Conservation (phyloP, 2,888 invertebrate genomes). For the Oxytorus armatus region DNA sequence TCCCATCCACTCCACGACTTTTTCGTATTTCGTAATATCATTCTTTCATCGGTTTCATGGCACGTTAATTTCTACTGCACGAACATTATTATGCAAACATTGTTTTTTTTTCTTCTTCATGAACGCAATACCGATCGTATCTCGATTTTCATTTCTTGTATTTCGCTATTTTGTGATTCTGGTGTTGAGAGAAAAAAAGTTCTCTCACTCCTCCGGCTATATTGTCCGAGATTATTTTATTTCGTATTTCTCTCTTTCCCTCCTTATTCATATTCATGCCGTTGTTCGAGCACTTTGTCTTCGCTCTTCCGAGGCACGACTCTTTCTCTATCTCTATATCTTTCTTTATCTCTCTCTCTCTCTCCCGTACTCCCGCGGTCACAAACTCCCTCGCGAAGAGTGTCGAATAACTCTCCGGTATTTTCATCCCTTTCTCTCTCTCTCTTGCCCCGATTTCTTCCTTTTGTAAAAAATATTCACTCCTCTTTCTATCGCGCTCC, state of each 20-base stretch:
- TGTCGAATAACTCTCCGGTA: conserved; percentile 66
- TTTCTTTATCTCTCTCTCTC: conserved; percentile 65
- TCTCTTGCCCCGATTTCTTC: conserved; percentile 19
- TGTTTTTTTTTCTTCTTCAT: conserved; percentile 29
- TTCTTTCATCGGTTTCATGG: not conserved
- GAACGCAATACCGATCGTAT: conserved; percentile 28
- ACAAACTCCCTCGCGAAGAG: conserved; percentile 43
- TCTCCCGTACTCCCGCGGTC: conserved; percentile 47
- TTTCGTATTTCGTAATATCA: not conserved
- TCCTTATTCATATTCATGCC: conserved; percentile 81
- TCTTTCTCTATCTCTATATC: conserved; percentile 65
- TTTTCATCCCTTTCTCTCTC: conserved; percentile 28
- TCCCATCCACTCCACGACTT: not conserved
- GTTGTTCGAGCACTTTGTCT: conserved; percentile 76
- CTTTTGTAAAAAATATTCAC: conserved; percentile 44
- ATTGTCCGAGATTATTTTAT: conserved; percentile 76
- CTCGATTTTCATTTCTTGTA: conserved; percentile 37
- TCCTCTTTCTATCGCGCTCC: conserved; percentile 35
- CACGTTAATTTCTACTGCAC: conserved; percentile 17
- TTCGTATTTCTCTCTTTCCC: conserved; percentile 73
- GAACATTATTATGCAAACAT: conserved; percentile 7
- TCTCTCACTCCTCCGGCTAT: conserved; percentile 13
- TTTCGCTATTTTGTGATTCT: conserved; percentile 3
- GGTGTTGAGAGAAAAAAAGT: conserved; percentile 13
- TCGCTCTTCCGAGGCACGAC: conserved; percentile 68